Conservation (phyloP, 2,113 vertebrate species). For the Ellobius talpinus region DNA sequence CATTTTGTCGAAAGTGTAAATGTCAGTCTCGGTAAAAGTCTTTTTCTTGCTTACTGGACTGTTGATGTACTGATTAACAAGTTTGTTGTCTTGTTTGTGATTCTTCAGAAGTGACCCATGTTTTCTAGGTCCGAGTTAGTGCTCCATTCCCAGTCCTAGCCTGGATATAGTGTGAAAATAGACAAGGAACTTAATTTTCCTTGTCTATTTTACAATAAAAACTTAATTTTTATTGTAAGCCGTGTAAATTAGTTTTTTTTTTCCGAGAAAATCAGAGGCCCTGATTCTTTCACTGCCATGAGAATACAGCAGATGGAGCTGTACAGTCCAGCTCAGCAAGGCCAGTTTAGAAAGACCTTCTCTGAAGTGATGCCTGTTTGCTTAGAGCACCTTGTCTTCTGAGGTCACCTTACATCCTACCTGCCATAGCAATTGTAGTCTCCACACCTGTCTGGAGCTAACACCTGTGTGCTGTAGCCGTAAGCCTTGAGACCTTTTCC, state of each 20-base stretch:
- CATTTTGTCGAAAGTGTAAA: slow-evolving; percentile 66
- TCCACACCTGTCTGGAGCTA: slow-evolving; percentile 21
- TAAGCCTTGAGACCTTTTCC: slow-evolving; percentile 17
- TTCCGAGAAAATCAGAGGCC: not conserved
- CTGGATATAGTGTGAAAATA: slow-evolving; percentile 49
- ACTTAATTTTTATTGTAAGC: slow-evolving; percentile 58
- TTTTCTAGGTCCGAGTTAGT: slow-evolving; percentile 69
- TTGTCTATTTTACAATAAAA: too few species aligned
- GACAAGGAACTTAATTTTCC: slow-evolving; percentile 43
- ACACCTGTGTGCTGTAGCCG: not conserved
- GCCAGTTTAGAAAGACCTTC: slow-evolving; percentile 53
- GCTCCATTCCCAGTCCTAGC: slow-evolving; percentile 35
- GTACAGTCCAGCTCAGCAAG: slow-evolving; percentile 27
- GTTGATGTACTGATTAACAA: slow-evolving; percentile 48
- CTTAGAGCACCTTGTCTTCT: slow-evolving; percentile 54
- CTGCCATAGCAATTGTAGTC: not conserved
- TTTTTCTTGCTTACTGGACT: slow-evolving; percentile 68
- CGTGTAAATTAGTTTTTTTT: slow-evolving; percentile 61
- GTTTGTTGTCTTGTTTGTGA: slow-evolving; percentile 59
- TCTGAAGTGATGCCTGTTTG: slow-evolving; percentile 5
- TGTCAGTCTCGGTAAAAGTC: slow-evolving; percentile 66
- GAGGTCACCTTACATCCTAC: slow-evolving; percentile 62
- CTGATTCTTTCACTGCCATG: slow-evolving; percentile 63
- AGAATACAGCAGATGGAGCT: slow-evolving; percentile 57
- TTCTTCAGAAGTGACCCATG: slow-evolving; percentile 55